Percentiles rank a stretch among this genome's conserved stretches.
These are phyloP conservation scores for Troglohyphantes excavatus DNA, from an alignment of 2,888 invertebrate species.

Conservation along the genomic window DNA sequence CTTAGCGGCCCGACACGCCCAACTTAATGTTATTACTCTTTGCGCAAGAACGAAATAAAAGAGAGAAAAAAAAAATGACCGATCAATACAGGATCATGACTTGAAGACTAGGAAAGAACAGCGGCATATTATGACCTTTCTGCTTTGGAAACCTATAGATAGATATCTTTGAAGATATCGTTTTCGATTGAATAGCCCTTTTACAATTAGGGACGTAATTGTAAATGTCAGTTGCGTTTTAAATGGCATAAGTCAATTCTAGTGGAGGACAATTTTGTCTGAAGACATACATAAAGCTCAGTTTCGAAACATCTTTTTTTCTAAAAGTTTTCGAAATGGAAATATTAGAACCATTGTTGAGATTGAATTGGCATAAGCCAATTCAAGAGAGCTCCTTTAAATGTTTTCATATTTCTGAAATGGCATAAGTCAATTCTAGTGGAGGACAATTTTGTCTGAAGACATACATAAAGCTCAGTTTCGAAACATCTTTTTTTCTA, in stretches of 20 bases:
- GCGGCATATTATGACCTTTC: not conserved
- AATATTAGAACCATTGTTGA: no score
- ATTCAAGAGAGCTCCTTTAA: no score
- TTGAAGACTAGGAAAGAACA: constrained; percentile 13
- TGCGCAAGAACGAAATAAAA: not conserved
- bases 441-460: not conserved
- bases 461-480: no score
- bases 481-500: no score
- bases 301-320: no score
- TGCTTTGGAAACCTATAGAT: not conserved
- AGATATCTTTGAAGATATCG: not conserved
- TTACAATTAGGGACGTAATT: constrained; percentile 3
- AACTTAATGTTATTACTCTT: constrained; percentile 22
- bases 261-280: not conserved
- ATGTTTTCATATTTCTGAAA: no score
- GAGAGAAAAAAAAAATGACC: constrained; percentile 10
- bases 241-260: not conserved
- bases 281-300: no score
- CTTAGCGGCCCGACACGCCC: constrained; percentile 28
- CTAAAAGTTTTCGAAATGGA: no score
- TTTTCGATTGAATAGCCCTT: not conserved
- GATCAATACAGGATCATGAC: constrained; percentile 22
- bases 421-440: no score
- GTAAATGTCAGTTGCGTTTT: not conserved
- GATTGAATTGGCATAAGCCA: no score